Evolutionary conservation across 2,888 invertebrate species (phyloP).

Genomic region (Melangyna quadrimaculata): DNA sequence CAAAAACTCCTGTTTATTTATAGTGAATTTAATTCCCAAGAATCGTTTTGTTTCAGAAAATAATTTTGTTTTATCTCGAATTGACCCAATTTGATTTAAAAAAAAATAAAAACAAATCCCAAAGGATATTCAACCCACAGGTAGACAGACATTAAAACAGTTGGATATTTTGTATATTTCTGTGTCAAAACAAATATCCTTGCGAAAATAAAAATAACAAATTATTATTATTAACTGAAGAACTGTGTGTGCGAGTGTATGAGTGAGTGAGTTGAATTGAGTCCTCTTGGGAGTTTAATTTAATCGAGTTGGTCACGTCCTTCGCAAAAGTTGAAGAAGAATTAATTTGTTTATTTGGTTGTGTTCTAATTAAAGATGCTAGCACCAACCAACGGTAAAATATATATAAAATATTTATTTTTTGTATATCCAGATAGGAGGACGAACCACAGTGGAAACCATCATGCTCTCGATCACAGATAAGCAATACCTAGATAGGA

Average conservation of each 20-base stretch:
- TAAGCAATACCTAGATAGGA: no score
- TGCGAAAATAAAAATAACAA: conserved; percentile 18
- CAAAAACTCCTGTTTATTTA: neutral
- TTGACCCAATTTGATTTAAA: conserved; percentile 19
- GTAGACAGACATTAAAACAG: neutral
- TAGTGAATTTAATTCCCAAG: neutral
- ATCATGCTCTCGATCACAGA: no score
- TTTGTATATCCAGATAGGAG: neutral
- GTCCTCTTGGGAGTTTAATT: neutral
- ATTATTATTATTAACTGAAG: neutral
- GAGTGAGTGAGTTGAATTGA: no score
- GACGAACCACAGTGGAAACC: neutral
- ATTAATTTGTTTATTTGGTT: conserved; percentile 38
- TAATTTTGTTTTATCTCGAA: neutral
- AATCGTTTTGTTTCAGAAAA: neutral
- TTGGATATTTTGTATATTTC: neutral
- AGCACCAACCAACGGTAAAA: neutral
- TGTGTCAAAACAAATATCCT: neutral
- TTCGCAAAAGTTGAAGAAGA: neutral
- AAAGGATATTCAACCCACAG: conserved; percentile 13
- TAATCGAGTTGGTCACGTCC: conserved; percentile 33
- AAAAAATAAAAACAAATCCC: neutral
- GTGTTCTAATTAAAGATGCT: conserved; percentile 20
- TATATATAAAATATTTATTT: neutral
- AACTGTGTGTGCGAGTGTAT: neutral